Conservation (phyloP, 2,113 vertebrate genomes). For the Bungarus multicinctus region DNA sequence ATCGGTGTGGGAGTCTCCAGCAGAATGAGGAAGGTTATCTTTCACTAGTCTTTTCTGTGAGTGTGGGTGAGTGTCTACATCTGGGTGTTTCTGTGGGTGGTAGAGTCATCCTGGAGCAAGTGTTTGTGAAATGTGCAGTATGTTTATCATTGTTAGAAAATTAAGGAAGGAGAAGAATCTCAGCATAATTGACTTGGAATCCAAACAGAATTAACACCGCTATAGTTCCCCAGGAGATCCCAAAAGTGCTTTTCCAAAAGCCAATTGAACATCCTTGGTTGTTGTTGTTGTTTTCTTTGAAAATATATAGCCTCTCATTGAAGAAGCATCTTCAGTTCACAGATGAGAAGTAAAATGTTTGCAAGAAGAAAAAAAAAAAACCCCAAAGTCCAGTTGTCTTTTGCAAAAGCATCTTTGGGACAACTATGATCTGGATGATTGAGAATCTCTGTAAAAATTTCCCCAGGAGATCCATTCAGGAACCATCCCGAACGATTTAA, state of each 20-base stretch:
- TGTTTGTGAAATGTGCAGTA: constrained; percentile 22
- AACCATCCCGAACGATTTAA: not conserved
- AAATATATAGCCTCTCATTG: too few species aligned
- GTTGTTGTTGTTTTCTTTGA: too few species aligned
- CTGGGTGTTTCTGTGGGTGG: constrained; percentile 48
- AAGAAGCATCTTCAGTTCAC: too few species aligned
- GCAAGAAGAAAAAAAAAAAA: too few species aligned
- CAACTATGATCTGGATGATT: too few species aligned
- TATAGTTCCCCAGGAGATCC: not conserved
- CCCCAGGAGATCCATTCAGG: not conserved
- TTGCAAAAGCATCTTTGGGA: too few species aligned
- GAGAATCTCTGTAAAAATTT: too few species aligned
- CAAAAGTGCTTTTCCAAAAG: not conserved
- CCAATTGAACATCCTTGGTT: too few species aligned
- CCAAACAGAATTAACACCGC: not conserved
- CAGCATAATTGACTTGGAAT: not conserved
- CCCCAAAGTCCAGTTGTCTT: too few species aligned
- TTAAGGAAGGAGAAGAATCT: constrained; percentile 6
- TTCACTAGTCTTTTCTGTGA: not conserved
- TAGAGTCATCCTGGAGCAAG: constrained; percentile 11
- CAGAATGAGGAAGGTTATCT: constrained; percentile 23
- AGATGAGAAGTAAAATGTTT: too few species aligned
- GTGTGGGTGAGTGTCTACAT: not conserved
- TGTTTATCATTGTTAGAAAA: constrained; percentile 38
- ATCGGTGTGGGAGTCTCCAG: not conserved